Evolutionary conservation across 2,113 vertebrate species (phyloP), one percentile per base, ranked within the genome.

Genomic region (Pelecanus crispus): DNA sequence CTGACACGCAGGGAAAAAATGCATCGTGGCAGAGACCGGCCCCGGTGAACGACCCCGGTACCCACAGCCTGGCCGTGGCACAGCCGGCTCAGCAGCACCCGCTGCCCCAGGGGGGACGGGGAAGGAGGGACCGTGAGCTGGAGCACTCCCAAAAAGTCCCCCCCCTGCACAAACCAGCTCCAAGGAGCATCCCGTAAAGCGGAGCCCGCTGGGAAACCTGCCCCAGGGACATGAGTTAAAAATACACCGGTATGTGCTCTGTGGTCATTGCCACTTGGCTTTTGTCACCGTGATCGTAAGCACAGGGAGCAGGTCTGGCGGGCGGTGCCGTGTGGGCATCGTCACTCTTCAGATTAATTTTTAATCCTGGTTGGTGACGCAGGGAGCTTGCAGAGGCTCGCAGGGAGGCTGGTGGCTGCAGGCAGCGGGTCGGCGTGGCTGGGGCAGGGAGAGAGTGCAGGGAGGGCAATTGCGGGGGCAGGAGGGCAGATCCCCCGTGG

Each of bases 21-120:
- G 32, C 13, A 15, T 11, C 5, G 2, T 26, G 52, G n/a, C 32
- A 91, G 34, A 74, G 77, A 87, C 65, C 59, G 79, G 67, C 15
- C 21, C 26, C 1, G 0, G 44, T 5, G 17, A 52, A 42, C 2
- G 3, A 4, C 28, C 21, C 42, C 0, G 0, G 28, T 58, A 28
- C 5, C 73, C 7, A 0, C 53, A 62, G 65, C 56, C 16, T 36
- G 32, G n/a, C 36, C 5, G 5, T 4, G 15, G 91, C 63, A 53
- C 63, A 45, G 56, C 50, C 5, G 1, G 14, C 5, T 66, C 12
- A 0, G 25, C 7, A 10, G 52, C 49, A 49, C 38, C 22, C 10
- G 2, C 29, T 34, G 38, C 45, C 32, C 31, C 36, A 6, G 49
- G 11, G 28, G 19, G 15, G 26, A 29, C 1, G 0, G 82, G 22